A percentile compares a stretch with the other conserved stretches of the same genome.
These are phyloP conservation scores for Thymelicus sylvestris DNA, from an alignment of 2,888 invertebrate species.

Conservation along the genomic window DNA sequence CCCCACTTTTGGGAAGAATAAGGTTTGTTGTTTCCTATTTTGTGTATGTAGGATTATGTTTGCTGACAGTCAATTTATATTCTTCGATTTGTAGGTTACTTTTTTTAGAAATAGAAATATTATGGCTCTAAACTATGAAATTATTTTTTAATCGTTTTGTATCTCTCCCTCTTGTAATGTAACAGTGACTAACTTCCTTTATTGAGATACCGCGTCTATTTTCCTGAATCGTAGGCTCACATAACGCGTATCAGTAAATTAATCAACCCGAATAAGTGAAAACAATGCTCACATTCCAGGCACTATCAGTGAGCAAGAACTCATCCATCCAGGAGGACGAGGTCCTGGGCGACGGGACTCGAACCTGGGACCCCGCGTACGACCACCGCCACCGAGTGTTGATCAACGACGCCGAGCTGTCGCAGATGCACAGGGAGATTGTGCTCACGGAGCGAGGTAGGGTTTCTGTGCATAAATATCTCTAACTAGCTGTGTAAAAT, in stretches of 20 bases:
- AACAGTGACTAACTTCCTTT: too few relatives aligned
- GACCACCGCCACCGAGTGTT: conserved; percentile 57
- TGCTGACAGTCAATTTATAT: too few relatives aligned
- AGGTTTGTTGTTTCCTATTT: conserved; percentile 50
- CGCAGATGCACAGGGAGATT: conserved; percentile 65
- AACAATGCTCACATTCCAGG: conserved; percentile 26
- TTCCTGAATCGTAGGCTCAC: too few relatives aligned
- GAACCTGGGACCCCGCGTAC: conserved; percentile 59
- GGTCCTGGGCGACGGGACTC: conserved; percentile 54
- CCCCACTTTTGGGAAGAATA: conserved; percentile 65
- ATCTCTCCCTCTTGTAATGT: too few relatives aligned
- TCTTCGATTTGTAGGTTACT: too few relatives aligned
- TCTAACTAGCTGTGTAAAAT: too few relatives aligned
- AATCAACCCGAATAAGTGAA: too few relatives aligned
- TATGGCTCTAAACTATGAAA: too few relatives aligned
- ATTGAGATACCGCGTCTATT: too few relatives aligned
- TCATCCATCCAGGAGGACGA: conserved; percentile 62
- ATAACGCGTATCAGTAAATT: too few relatives aligned
- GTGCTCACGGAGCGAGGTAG: conserved; percentile 67
- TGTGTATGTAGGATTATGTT: not conserved
- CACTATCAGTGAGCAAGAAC: conserved; percentile 53
- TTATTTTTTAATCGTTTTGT: too few relatives aligned
- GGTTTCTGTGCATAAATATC: conserved; percentile 20
- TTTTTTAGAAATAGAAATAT: too few relatives aligned
- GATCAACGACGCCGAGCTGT: conserved; percentile 58